A percentile compares a stretch with the other conserved stretches of the same genome.
Conservation (phyloP, 2,797 vertebrate species). For the Chrosomus eos region DNA sequence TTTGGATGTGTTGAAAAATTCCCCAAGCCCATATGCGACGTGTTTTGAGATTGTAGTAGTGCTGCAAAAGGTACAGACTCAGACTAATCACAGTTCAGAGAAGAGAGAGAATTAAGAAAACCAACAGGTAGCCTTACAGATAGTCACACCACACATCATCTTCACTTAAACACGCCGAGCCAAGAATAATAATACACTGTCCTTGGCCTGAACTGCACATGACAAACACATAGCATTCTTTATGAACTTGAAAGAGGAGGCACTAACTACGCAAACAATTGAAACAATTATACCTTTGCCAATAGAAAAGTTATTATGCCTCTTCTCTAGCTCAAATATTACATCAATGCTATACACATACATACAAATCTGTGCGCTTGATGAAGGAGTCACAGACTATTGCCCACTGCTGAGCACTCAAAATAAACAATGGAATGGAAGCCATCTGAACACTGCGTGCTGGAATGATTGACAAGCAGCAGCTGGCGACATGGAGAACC, state of each 20-base stretch:
- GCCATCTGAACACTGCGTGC: slow-evolving; percentile 65
- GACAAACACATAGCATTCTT: not conserved
- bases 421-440: slow-evolving; percentile 71
- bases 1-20: slow-evolving; percentile 39
- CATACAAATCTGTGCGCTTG: slow-evolving; percentile 23
- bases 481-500: slow-evolving; percentile 61
- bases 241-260: not conserved
- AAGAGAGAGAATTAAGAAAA: not conserved
- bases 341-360: slow-evolving; percentile 30
- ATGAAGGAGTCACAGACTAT: slow-evolving; percentile 52
- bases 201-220: slow-evolving; percentile 38
- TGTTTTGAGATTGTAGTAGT: slow-evolving; percentile 50
- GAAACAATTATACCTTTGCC: not conserved
- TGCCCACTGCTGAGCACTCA: slow-evolving; percentile 59
- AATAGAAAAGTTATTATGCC: not conserved
- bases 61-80: not conserved
- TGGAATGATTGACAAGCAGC: slow-evolving; percentile 70
- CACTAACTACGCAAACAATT: not conserved
- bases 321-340: slow-evolving; percentile 17
- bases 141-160: slow-evolving; percentile 3
- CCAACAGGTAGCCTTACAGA: not conserved
- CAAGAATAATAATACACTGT: slow-evolving; percentile 52
- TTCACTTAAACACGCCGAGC: slow-evolving; percentile 55
- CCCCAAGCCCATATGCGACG: slow-evolving; percentile 16
- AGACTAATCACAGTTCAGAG: not conserved